Conservation (phyloP, 2,797 vertebrate genomes). For the Enteromius treurensis region DNA sequence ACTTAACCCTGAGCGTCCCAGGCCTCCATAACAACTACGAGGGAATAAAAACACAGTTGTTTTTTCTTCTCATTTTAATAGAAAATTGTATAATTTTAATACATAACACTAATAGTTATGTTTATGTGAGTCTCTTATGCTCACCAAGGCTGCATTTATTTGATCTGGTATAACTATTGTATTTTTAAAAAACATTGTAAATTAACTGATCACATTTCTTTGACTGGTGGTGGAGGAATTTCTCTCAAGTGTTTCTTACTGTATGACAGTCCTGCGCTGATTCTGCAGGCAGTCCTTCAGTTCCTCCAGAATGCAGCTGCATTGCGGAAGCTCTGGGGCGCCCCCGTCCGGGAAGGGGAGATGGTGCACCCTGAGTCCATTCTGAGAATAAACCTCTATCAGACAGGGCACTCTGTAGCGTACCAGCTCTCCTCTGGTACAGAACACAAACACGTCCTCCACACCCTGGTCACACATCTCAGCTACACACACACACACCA, state of each 20-base stretch:
- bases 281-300: conserved; percentile 80
- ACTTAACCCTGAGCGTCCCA: conserved; percentile 88
- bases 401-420: conserved; percentile 88
- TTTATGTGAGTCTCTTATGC: neutral
- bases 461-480: conserved; percentile 84
- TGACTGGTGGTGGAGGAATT: neutral
- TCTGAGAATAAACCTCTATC: conserved; percentile 80
- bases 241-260: conserved; percentile 74
- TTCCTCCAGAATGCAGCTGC: conserved; percentile 83
- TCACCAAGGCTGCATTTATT: neutral
- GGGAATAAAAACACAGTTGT: neutral
- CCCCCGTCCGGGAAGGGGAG: conserved; percentile 84
- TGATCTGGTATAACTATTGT: neutral
- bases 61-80: neutral
- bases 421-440: conserved; percentile 86
- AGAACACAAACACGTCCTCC: conserved; percentile 90
- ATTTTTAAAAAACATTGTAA: neutral
- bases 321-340: conserved; percentile 80
- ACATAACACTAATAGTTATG: neutral
- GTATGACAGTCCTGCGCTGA: conserved; percentile 82
- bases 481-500: conserved; percentile 69
- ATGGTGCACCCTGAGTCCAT: conserved; percentile 83
- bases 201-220: neutral
- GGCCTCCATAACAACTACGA: conserved; percentile 89
- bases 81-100: too few relatives aligned